Conservation (phyloP, 2,797 vertebrate genomes). For the Acomys russatus region DNA sequence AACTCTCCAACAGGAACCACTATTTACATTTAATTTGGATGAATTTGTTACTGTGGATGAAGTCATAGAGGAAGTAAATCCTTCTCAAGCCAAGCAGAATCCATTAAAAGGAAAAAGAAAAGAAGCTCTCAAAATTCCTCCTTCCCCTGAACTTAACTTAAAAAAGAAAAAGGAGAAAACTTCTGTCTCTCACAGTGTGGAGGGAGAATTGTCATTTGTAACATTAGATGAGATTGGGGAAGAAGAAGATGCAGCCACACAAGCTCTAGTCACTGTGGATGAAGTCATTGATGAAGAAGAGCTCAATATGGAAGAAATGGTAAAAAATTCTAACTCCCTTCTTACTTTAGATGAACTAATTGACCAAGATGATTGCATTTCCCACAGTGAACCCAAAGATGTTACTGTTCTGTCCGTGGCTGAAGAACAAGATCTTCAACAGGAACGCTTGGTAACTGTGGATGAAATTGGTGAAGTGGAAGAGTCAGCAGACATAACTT, state of each 20-base stretch:
- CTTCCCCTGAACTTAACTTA: slow-evolving; percentile 70
- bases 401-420: slow-evolving; percentile 87
- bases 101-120: slow-evolving; percentile 86
- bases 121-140: slow-evolving; percentile 71
- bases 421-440: slow-evolving; percentile 89
- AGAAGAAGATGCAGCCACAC: slow-evolving; percentile 89
- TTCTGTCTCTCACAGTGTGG: neutral
- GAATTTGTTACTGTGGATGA: slow-evolving; percentile 97
- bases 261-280: slow-evolving; percentile 92
- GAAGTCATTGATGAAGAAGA: slow-evolving; percentile 92
- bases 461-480: slow-evolving; percentile 94
- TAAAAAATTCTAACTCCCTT: slow-evolving; percentile 87
- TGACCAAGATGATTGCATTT: slow-evolving; percentile 90
- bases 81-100: slow-evolving; percentile 77
- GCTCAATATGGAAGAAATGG: slow-evolving; percentile 81
- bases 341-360: slow-evolving; percentile 91
- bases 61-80: slow-evolving; percentile 89
- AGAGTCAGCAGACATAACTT: slow-evolving; percentile 81
- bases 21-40: slow-evolving; percentile 91
- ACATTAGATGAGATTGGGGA: slow-evolving; percentile 94
- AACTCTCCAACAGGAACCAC: slow-evolving; percentile 84
- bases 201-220: slow-evolving; percentile 90
- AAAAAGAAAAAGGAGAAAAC: slow-evolving; percentile 86
- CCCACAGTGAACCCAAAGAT: slow-evolving; percentile 69
- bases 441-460: slow-evolving; percentile 89